Conservation (phyloP, 2,888 invertebrate species). For the Pyrgus malvae region DNA sequence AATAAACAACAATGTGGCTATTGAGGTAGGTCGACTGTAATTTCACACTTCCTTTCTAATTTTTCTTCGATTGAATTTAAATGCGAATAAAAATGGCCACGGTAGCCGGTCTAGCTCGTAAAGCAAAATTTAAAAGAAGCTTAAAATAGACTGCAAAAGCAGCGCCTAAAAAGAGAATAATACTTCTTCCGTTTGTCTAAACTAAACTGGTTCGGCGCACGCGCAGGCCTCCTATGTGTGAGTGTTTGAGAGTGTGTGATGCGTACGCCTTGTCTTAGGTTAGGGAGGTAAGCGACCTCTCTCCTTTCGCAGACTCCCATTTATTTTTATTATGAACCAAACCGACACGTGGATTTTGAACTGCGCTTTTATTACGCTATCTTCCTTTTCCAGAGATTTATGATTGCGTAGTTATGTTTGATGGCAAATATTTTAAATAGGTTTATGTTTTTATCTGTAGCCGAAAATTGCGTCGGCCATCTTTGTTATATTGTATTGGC, state of each 20-base stretch:
- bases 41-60: background rate
- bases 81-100: constrained; percentile 27
- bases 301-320: constrained; percentile 73
- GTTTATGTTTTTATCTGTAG: constrained; percentile 14
- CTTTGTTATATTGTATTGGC: background rate
- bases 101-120: constrained; percentile 5
- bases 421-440: constrained; percentile 19
- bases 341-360: constrained; percentile 68
- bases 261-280: constrained; percentile 77
- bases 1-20: constrained; percentile 15
- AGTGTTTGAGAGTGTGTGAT: constrained; percentile 58
- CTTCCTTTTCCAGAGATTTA: constrained; percentile 57
- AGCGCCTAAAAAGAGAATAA: constrained; percentile 76
- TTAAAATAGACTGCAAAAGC: constrained; percentile 55
- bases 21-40: constrained; percentile 14
- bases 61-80: background rate
- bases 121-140: constrained; percentile 21
- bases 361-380: constrained; percentile 66
- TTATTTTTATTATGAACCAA: constrained; percentile 77
- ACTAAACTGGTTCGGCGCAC: constrained; percentile 78
- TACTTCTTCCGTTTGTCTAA: constrained; percentile 81
- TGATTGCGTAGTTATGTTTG: constrained; percentile 25
- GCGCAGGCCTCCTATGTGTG: constrained; percentile 63
- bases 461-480: background rate
- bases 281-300: constrained; percentile 81